Evolutionary conservation across 2,797 vertebrate genomes (phyloP).

Genomic region (Amphiprion clarkii): DNA sequence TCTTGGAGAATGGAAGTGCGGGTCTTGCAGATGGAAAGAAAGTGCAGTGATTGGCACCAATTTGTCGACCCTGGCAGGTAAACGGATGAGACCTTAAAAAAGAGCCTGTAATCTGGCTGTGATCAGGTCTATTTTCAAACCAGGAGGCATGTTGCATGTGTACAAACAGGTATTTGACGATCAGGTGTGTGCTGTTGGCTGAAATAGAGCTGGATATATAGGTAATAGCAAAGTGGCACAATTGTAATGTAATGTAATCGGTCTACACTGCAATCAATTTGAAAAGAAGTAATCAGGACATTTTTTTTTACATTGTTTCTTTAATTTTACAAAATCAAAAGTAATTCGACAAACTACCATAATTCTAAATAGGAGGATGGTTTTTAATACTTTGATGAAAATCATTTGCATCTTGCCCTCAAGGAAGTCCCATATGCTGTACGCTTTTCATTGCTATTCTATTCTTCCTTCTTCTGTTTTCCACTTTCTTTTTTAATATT

Average conservation of each 20-base stretch:
- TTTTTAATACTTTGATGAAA: too few relatives aligned
- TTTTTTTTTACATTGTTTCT: too few relatives aligned
- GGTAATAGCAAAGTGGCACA: too few relatives aligned
- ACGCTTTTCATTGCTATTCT: background rate
- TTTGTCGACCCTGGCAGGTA: constrained; percentile 35
- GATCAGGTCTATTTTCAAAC: constrained; percentile 11
- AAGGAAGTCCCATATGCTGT: background rate
- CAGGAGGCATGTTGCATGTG: background rate
- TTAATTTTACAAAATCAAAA: too few relatives aligned
- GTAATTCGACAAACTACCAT: too few relatives aligned
- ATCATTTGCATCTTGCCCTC: too few relatives aligned
- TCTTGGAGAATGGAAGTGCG: constrained; percentile 41
- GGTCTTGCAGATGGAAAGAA: constrained; percentile 37
- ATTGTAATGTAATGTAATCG: too few relatives aligned
- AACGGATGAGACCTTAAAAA: constrained; percentile 28
- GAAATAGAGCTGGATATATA: background rate
- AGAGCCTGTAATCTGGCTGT: background rate
- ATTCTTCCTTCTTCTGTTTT: constrained; percentile 7
- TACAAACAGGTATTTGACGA: background rate
- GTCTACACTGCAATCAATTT: too few relatives aligned
- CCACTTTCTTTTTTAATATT: constrained; percentile 20
- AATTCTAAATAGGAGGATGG: too few relatives aligned
- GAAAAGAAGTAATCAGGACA: too few relatives aligned
- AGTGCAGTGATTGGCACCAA: constrained; percentile 40
- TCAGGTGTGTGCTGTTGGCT: background rate